Evolutionary conservation across 2,888 invertebrate species (phyloP), one percentile per base, ranked within the genome.

Genomic region (Epistrophe eligans): DNA sequence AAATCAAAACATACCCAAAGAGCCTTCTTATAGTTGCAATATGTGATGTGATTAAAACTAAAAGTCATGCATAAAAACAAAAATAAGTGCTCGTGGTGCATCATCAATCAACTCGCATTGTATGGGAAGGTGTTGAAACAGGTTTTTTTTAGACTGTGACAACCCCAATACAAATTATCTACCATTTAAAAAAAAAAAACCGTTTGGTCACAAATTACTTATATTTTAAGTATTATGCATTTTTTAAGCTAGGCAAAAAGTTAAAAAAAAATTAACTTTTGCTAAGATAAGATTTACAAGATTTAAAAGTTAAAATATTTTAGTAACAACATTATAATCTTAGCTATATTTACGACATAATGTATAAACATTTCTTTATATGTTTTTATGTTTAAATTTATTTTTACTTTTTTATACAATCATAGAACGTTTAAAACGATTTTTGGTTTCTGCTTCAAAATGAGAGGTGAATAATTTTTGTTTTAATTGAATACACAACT

Each of bases 391-490:
- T 52, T 76, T 62, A 9, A n/a, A 17, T 62, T 74, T 24, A 1
- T 13, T 55, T 48, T 40, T 66, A n/a, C 8, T 45, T 48, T 62
- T 80, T 67, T 73, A 73, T 62, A 73, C 84, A 85, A 81, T 81
- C 62, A 67, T 81, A 73, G 67, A 50, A 74, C 70, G 77, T 77
- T 81, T 77, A 66, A 17, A 74, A 77, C 70, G 73, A 57, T 64
- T 70, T 85, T 85, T 79, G 67, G 77, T 80, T 77, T 77, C 45
- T 73, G 84, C 67, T 85, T 80, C 67, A 48, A 81, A 81, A 73
- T 73, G 50, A 79, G 60, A 76, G 43, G 17, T 74, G 24, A 76
- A 72, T 28, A 40, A n/a, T 60, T 73, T 83, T 81, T 73, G 45
- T 58, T 62, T 62, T 19, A 19, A 24, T 76, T 62, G 43, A 74